Conservation (phyloP, 2,113 vertebrate genomes). For the Rhea americana region DNA sequence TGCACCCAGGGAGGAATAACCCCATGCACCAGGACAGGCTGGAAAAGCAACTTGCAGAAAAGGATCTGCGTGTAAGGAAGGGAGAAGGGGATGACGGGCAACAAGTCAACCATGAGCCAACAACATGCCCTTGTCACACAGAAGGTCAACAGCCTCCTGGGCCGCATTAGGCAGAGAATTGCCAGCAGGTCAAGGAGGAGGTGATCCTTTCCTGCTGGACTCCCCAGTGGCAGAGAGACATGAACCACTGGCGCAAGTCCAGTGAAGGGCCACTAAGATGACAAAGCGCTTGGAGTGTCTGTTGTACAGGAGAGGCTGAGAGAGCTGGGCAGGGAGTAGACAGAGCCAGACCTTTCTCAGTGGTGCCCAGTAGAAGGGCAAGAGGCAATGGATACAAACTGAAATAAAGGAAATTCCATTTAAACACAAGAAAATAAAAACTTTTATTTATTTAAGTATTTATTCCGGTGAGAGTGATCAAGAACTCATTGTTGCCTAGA, state of each 20-base stretch:
- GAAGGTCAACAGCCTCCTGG: background rate
- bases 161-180: background rate
- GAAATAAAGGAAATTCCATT: background rate
- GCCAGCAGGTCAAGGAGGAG: background rate
- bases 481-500: background rate
- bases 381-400: background rate
- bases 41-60: too few relatives aligned
- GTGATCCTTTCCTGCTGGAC: background rate
- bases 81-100: too few relatives aligned
- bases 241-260: background rate
- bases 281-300: background rate
- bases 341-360: too few relatives aligned
- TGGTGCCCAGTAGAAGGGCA: rapidly evolving
- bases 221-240: background rate
- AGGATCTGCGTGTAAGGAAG: too few relatives aligned
- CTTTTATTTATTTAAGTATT: too few relatives aligned
- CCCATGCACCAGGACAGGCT: background rate
- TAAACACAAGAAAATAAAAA: background rate
- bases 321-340: too few relatives aligned
- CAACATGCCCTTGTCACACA: background rate
- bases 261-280: background rate
- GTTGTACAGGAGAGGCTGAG: too few relatives aligned
- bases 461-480: background rate
- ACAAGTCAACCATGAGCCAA: background rate
- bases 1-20: background rate